Percentiles rank a stretch among this genome's conserved stretches.
These are phyloP conservation scores for Poeciliopsis turrubarensis DNA, from an alignment of 2,113 vertebrate species.

Conservation along the genomic window DNA sequence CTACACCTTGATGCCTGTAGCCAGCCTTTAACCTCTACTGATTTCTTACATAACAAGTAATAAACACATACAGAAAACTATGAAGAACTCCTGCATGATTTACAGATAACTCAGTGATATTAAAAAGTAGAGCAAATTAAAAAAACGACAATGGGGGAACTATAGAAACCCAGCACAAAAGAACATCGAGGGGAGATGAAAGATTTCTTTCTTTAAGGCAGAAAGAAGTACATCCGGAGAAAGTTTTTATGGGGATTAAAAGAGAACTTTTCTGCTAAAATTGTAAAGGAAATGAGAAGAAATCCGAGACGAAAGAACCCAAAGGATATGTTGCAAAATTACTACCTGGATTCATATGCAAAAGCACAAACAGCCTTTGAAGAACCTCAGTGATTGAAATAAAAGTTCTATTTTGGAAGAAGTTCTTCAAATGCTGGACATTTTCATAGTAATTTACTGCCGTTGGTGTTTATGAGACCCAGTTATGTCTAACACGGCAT, in stretches of 20 bases:
- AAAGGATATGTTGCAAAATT: slow-evolving; percentile 8
- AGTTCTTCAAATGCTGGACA: neutral
- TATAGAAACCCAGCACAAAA: slow-evolving; percentile 31
- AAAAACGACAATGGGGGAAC: slow-evolving; percentile 32
- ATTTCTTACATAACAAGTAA: neutral
- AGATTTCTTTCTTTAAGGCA: slow-evolving; percentile 19
- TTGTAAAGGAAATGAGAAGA: slow-evolving; percentile 8
- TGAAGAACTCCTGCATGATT: slow-evolving; percentile 6
- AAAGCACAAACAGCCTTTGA: slow-evolving; percentile 4
- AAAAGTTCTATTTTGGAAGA: slow-evolving; percentile 1
- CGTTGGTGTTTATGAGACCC: neutral
- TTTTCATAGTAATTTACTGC: neutral
- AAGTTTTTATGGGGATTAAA: slow-evolving; percentile 41
- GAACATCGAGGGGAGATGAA: slow-evolving; percentile 23
- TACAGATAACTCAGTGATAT: slow-evolving; percentile 3
- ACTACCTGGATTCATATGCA: slow-evolving; percentile 5
- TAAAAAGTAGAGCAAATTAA: neutral
- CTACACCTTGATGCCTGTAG: neutral
- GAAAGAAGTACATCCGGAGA: slow-evolving; percentile 35
- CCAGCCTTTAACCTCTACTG: neutral
- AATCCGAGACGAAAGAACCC: slow-evolving; percentile 33
- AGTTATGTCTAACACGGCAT: slow-evolving; percentile 43
- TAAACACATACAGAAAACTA: neutral
- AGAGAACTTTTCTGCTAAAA: slow-evolving; percentile 18
- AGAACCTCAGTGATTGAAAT: slow-evolving; percentile 1